These are phyloP conservation scores for Metallyticus violacea DNA, from an alignment of 2,888 invertebrate genomes.

Conservation along the genomic window DNA sequence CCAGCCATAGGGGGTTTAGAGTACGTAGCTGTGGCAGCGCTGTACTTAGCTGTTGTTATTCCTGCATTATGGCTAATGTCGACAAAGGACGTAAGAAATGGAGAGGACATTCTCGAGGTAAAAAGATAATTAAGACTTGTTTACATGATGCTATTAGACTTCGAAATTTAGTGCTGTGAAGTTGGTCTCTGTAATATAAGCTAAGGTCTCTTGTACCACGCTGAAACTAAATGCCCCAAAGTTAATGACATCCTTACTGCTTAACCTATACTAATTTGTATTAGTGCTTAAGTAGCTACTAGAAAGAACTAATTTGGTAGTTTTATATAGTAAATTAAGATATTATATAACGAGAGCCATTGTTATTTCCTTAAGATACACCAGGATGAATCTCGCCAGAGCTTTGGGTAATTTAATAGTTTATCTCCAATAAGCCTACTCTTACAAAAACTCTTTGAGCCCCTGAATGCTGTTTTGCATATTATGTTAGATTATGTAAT, in stretches of 20 bases:
- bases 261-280: neutral
- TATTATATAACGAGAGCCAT: too few relatives aligned
- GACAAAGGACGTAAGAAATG: slow-evolving; percentile 51
- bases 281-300: neutral
- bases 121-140: neutral
- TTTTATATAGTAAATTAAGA: neutral
- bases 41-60: neutral
- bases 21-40: too few relatives aligned
- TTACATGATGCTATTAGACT: neutral
- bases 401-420: too few relatives aligned
- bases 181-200: neutral
- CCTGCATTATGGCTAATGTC: slow-evolving; percentile 47
- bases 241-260: neutral
- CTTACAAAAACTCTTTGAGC: too few relatives aligned
- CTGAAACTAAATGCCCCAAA: neutral
- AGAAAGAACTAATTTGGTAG: neutral
- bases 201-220: neutral
- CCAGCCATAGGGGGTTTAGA: too few relatives aligned
- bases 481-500: too few relatives aligned
- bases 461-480: too few relatives aligned
- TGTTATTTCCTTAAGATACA: too few relatives aligned
- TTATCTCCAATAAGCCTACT: too few relatives aligned
- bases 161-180: neutral
- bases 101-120: slow-evolving; percentile 49
- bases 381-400: too few relatives aligned